These are phyloP conservation scores for Ahaetulla prasina DNA, from an alignment of 2,113 vertebrate genomes.

Conservation along the genomic window DNA sequence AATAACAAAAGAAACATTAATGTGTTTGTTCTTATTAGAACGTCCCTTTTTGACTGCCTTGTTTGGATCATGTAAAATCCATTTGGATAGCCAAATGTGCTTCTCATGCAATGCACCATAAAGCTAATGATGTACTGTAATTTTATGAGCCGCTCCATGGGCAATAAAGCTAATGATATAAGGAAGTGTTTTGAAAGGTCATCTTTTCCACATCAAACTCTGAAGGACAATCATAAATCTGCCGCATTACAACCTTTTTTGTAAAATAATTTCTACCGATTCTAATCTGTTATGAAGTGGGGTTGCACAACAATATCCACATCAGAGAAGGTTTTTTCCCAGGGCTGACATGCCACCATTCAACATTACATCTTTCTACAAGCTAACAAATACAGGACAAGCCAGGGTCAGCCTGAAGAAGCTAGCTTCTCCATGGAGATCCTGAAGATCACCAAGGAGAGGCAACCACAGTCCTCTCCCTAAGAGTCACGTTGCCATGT, in stretches of 20 bases:
- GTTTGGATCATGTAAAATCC: background rate
- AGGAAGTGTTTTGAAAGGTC: constrained; percentile 43
- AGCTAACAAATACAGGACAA: background rate
- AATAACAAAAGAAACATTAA: background rate
- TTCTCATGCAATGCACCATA: constrained; percentile 40
- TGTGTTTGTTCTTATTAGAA: background rate
- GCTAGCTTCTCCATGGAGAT: background rate
- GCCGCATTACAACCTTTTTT: constrained; percentile 28
- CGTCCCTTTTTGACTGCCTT: background rate
- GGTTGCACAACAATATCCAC: background rate
- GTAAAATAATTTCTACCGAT: constrained; percentile 10
- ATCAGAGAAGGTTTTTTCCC: background rate
- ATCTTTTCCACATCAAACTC: constrained; percentile 35
- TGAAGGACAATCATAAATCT: constrained; percentile 53
- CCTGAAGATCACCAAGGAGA: background rate
- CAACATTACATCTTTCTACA: background rate
- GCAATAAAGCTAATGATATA: constrained; percentile 54
- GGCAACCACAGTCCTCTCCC: background rate
- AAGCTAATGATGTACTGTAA: constrained; percentile 50
- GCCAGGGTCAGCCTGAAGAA: background rate
- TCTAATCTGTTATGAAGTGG: background rate
- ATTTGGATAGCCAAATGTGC: background rate
- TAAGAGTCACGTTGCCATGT: background rate
- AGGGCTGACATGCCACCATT: background rate
- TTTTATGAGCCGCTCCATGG: constrained; percentile 55